phyloP scores from a whole-genome alignment of 1,140 invertebrate species.

The Drosophila carrolli region DNA sequence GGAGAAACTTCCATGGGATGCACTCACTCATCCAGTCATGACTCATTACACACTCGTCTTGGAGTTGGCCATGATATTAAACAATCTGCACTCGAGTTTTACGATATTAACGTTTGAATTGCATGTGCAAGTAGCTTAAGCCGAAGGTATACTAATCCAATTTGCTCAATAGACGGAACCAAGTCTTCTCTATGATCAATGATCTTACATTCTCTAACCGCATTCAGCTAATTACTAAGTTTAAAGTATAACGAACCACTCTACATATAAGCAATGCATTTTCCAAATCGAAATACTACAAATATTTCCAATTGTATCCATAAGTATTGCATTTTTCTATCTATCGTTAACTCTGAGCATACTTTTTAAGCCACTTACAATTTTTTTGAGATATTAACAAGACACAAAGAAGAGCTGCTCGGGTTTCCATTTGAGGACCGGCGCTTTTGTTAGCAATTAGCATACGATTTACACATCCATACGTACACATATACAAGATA shows the following conservation, averaged over 20 bases:
- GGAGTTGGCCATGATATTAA: constrained; percentile 52
- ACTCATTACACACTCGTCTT: constrained; percentile 31
- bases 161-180: constrained; percentile 48
- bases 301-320: constrained; percentile 59
- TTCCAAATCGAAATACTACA: constrained; percentile 43
- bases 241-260: constrained; percentile 24
- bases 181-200: constrained; percentile 35
- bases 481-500: constrained; percentile 49
- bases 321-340: constrained; percentile 71
- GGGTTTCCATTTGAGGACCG: constrained; percentile 14
- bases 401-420: constrained; percentile 9
- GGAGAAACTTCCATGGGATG: constrained; percentile 32
- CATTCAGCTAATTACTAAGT: constrained; percentile 28
- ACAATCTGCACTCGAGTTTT: constrained; percentile 36
- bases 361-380: constrained; percentile 50
- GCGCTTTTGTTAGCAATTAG: constrained; percentile 19
- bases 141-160: constrained; percentile 49
- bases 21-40: constrained; percentile 39
- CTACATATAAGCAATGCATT: constrained; percentile 62
- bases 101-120: constrained; percentile 74
- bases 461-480: constrained; percentile 42
- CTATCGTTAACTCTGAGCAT: constrained; percentile 36
- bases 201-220: constrained; percentile 38
- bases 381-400: constrained; percentile 45
- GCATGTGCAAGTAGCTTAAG: constrained; percentile 65